These are phyloP conservation scores for Sphenopsis melanotis DNA, from an alignment of 2,797 vertebrate genomes.

Conservation along the genomic window DNA sequence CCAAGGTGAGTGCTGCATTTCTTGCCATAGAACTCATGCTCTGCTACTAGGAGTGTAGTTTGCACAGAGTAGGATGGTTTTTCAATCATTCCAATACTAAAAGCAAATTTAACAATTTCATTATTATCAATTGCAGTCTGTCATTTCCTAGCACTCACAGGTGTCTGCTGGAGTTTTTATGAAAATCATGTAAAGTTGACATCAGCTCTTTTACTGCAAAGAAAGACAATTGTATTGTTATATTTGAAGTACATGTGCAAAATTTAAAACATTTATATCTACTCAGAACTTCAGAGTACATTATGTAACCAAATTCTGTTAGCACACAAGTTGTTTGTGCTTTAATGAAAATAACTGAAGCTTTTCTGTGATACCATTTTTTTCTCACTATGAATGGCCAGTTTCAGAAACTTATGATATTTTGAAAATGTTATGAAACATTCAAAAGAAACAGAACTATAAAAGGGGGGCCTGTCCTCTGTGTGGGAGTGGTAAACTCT, in stretches of 20 bases:
- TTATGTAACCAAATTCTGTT: background rate
- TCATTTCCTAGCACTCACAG: background rate
- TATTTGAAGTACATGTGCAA: background rate
- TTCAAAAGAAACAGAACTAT: background rate
- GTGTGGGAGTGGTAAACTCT: background rate
- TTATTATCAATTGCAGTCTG: background rate
- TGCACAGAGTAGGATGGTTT: background rate
- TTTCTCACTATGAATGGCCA: background rate
- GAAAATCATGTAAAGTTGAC: background rate
- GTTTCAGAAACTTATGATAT: background rate
- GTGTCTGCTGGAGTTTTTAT: background rate
- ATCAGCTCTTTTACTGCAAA: background rate
- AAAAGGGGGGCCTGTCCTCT: background rate
- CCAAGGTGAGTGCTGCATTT: slow-evolving; percentile 75
- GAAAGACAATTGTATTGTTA: background rate
- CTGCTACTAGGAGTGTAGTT: background rate
- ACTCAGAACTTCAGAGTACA: background rate
- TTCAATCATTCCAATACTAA: background rate
- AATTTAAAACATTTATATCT: background rate
- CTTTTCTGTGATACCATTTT: background rate
- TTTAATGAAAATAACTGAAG: background rate
- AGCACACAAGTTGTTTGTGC: background rate
- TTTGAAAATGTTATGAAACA: background rate
- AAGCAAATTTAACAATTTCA: fast-evolving
- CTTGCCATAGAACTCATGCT: background rate